Conservation (phyloP, 2,888 invertebrate species). For the Nomada ferruginata region DNA sequence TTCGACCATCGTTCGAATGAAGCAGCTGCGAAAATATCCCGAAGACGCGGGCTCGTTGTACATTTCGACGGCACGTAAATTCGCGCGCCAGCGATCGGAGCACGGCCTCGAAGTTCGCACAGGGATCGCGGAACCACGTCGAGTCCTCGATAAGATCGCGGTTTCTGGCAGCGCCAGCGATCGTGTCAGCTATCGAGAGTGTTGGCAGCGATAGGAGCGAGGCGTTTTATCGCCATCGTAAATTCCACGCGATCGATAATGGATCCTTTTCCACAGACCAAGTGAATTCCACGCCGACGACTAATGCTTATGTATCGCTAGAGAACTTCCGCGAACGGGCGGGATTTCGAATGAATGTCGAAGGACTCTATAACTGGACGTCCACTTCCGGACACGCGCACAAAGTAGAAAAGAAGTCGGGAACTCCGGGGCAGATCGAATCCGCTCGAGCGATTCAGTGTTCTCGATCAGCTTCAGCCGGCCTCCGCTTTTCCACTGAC, state of each 20-base stretch:
- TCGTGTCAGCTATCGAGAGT: background rate
- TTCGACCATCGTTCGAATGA: background rate
- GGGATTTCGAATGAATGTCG: no score
- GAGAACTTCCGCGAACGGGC: background rate
- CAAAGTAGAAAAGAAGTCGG: background rate
- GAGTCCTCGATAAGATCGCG: constrained; percentile 7
- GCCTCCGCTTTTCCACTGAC: background rate
- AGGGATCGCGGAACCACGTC: background rate
- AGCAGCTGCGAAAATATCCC: constrained; percentile 3
- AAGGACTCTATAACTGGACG: background rate
- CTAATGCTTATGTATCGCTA: constrained; percentile 3
- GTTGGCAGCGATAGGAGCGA: background rate
- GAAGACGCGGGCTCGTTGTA: background rate
- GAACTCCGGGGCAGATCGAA: background rate
- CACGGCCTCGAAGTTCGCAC: background rate
- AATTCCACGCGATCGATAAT: constrained; percentile 11
- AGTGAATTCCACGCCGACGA: background rate
- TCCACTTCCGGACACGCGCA: background rate
- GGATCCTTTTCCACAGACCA: background rate
- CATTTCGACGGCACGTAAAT: constrained; percentile 9
- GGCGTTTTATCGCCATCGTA: background rate
- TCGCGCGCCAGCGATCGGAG: background rate
- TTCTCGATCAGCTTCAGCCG: background rate
- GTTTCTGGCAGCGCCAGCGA: background rate
- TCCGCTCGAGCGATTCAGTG: background rate